Base-by-base conservation (phyloP, 2,797 vertebrate species). In the Enteromius thamalakanensis region DNA sequence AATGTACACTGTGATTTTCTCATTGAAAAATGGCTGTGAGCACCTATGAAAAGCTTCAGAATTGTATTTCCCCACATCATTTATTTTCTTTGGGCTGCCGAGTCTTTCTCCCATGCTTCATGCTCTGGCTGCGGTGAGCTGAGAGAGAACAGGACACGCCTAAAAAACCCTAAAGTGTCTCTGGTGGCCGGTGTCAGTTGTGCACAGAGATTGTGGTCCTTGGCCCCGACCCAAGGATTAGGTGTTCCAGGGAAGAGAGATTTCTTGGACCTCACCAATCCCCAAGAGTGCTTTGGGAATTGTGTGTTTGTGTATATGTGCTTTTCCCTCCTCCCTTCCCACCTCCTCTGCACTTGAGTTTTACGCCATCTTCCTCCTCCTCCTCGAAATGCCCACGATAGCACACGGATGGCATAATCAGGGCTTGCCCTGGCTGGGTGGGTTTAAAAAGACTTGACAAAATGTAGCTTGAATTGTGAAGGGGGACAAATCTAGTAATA, bases 171-270 rank as follows among this genome's bases (percentile, higher is more conserved):
- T 94, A 93, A 92, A 94, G 93, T 90, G 94, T 96, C 96, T 95
- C 96, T 90, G 91, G 95, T 83, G 96, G 94, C 94, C 91, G 90
- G 78, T 94, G 96, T 95, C 94, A 95, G 94, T 90, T 92, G 88
- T 94, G 92, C 91, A 76, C 91, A 89, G 90, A 93, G 94, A 92
- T 91, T 96, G 95, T 94, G 95, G 95, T 94, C 80, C 91, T 96
- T 96, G 96, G 96, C 95, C 85, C 42, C 2, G 82, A 76, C 93
- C 95, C 96, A 97, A 95, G 95, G 95, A 97, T 97, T 97, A 97
- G 96, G 95, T 97, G 96, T 97, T 96, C 96, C 94, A 87, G 86
- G 91, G 94, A 94, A 95, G 93, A 90, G 93, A 88, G 93, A 87
- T 94, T 95, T 95, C 92, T 94, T 95, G 96, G 95, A 95, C 92